phyloP scores from a whole-genome alignment of 2,888 invertebrate species.

The Griposia aprilina region DNA sequence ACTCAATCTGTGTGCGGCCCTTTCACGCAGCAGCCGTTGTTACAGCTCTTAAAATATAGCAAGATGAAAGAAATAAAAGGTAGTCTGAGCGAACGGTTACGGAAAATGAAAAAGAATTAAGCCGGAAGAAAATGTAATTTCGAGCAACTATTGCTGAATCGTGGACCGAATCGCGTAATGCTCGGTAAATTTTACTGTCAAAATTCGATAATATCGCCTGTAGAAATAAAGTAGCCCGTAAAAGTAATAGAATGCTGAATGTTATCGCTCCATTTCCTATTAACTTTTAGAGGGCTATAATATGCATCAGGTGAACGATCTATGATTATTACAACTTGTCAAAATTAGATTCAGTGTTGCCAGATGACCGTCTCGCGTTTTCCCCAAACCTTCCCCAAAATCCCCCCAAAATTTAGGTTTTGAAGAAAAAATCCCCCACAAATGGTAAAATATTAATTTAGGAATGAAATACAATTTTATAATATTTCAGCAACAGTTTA shows the following conservation, averaged over 20 bases:
- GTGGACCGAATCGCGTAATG: constrained; percentile 53
- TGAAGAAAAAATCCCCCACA: no score
- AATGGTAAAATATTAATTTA: no score
- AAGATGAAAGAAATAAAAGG: constrained; percentile 58
- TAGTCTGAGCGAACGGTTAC: constrained; percentile 40
- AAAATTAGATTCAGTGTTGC: no score
- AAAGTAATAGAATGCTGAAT: constrained; percentile 60
- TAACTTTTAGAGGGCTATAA: constrained; percentile 33
- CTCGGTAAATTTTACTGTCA: constrained; percentile 66
- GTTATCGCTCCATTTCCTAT: constrained; percentile 47
- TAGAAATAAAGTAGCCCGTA: constrained; percentile 60
- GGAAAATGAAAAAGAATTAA: constrained; percentile 65
- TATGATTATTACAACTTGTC: constrained; percentile 19
- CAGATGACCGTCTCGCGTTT: no score
- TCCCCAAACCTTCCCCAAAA: no score
- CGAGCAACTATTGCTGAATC: constrained; percentile 59
- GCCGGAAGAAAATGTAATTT: constrained; percentile 61
- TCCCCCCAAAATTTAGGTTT: no score
- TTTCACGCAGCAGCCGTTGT: constrained; percentile 32
- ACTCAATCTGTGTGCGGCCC: constrained; percentile 42
- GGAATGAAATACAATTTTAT: no score
- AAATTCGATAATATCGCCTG: constrained; percentile 63
- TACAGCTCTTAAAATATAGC: constrained; percentile 51
- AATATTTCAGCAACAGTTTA: no score
- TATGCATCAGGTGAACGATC: constrained; percentile 36